These are phyloP conservation scores for Tethea ocularis DNA, from an alignment of 2,888 invertebrate genomes.

Conservation along the genomic window DNA sequence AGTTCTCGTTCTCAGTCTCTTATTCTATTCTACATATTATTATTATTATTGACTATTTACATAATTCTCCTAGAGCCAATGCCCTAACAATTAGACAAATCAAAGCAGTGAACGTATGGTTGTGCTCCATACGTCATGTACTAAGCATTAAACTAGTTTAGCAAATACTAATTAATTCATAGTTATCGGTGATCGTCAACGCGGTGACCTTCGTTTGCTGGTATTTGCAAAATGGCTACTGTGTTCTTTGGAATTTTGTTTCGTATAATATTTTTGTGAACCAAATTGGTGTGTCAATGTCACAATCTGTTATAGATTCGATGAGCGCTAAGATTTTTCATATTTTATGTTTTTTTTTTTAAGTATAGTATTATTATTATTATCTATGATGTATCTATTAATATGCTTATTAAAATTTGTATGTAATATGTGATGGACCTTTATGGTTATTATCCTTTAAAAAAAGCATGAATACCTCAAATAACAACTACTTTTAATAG, in stretches of 20 bases:
- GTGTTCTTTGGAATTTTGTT: conserved; percentile 33
- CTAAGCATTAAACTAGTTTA: conserved; percentile 29
- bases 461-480: no score
- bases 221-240: conserved; percentile 40
- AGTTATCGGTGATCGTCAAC: conserved; percentile 35
- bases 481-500: no score
- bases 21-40: background rate
- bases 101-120: background rate
- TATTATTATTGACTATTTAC: background rate
- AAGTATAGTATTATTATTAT: no score
- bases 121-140: background rate
- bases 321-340: no score
- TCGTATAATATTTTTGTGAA: conserved; percentile 19
- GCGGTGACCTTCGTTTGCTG: conserved; percentile 39
- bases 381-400: no score
- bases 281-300: conserved; percentile 5
- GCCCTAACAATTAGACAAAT: background rate
- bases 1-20: no score
- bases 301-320: background rate
- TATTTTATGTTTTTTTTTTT: no score
- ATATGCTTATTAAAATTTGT: no score
- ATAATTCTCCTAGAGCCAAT: background rate
- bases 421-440: no score
- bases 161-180: conserved; percentile 46
- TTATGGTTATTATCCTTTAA: no score